Conservation (phyloP, 2,888 invertebrate species). For the Netelia virgata region DNA sequence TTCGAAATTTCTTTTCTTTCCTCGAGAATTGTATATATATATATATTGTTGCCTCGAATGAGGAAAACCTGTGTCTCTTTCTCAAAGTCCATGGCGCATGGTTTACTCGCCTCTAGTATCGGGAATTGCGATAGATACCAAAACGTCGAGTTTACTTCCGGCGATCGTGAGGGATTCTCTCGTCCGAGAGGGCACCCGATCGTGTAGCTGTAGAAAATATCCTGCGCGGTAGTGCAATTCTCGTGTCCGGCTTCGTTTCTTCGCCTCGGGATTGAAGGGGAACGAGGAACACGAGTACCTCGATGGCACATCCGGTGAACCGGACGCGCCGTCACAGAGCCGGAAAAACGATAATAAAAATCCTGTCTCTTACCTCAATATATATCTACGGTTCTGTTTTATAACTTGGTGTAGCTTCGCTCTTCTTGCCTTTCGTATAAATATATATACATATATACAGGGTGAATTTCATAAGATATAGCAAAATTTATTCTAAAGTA, state of each 20-base stretch:
- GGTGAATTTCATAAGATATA: no score
- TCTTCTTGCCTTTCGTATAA: no score
- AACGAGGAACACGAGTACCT: conserved; percentile 23
- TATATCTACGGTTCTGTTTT: no score
- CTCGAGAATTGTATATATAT: not conserved
- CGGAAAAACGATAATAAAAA: conserved; percentile 58
- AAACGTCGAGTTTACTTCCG: conserved; percentile 57
- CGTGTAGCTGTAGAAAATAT: not conserved
- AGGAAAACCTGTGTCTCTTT: conserved; percentile 22
- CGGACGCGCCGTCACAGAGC: conserved; percentile 30
- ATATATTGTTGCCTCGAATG: not conserved
- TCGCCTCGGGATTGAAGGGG: not conserved
- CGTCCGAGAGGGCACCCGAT: conserved; percentile 1
- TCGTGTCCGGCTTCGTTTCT: not conserved
- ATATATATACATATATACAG: not conserved
- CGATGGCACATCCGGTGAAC: conserved; percentile 52
- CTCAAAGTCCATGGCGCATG: conserved; percentile 26
- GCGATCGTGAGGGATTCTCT: conserved; percentile 42
- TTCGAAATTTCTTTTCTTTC: conserved; percentile 25
- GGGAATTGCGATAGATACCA: conserved; percentile 28
- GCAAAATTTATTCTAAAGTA: no score
- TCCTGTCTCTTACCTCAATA: conserved; percentile 13
- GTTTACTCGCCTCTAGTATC: not conserved
- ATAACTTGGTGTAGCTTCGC: no score
- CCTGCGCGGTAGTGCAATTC: not conserved